phyloP scores from a whole-genome alignment of 2,888 invertebrate genomes.

The Plagiodera versicolora region DNA sequence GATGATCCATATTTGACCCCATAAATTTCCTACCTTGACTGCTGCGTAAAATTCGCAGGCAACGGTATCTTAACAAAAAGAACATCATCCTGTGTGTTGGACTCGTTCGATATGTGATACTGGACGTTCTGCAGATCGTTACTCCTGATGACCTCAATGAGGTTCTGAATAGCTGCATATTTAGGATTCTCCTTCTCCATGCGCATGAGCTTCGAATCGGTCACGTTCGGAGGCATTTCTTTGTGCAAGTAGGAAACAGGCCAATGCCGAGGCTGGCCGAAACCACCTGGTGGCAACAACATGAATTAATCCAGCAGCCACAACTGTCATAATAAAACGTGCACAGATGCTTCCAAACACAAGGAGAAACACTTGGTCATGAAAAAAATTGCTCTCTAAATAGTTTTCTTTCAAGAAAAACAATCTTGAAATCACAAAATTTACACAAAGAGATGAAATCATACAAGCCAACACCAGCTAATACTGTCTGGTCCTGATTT shows the following conservation, averaged over 20 bases:
- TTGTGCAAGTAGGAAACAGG: conserved; percentile 82
- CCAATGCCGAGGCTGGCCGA: conserved; percentile 63
- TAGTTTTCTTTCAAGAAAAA: no score
- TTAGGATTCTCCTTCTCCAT: conserved; percentile 37
- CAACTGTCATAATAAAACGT: no score
- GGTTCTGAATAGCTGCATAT: conserved; percentile 49
- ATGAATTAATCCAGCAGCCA: no score
- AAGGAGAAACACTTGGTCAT: no score
- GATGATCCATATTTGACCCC: no score
- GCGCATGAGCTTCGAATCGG: conserved; percentile 31
- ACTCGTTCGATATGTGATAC: conserved; percentile 49
- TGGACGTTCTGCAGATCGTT: conserved; percentile 50
- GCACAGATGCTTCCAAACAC: no score
- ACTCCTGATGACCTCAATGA: conserved; percentile 50
- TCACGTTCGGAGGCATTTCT: conserved; percentile 71
- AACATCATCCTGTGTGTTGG: conserved; percentile 47
- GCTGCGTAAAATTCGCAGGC: conserved; percentile 45
- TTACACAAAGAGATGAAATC: no score
- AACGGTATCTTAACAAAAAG: conserved; percentile 51
- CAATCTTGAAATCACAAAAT: no score
- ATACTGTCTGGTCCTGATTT: no score
- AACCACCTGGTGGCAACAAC: conserved; percentile 40
- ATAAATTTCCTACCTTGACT: conserved; percentile 14
- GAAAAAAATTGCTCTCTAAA: no score
- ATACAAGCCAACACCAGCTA: no score